Percentiles rank a stretch among this genome's conserved stretches.
These are phyloP conservation scores for Hyalella azteca DNA, from an alignment of 2,888 invertebrate species.

Conservation along the genomic window DNA sequence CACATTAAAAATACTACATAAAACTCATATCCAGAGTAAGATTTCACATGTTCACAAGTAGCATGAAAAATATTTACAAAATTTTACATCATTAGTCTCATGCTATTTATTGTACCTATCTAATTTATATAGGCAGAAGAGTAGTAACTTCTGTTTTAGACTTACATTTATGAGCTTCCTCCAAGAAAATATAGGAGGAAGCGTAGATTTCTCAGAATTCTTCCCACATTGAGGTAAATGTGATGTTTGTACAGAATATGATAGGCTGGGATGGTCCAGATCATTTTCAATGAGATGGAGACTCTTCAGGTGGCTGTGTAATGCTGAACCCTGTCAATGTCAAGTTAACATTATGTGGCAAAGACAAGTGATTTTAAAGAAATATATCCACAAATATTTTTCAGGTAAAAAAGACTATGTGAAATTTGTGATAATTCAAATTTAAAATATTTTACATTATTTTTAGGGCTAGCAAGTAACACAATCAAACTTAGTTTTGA, in stretches of 20 bases:
- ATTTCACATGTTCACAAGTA: too few relatives aligned
- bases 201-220: neutral
- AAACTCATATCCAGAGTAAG: too few relatives aligned
- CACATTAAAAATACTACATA: too few relatives aligned
- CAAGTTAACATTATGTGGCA: neutral
- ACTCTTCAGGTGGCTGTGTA: neutral
- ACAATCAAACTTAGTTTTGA: neutral
- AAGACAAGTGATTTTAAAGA: neutral
- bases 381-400: neutral
- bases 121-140: neutral
- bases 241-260: neutral
- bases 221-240: neutral
- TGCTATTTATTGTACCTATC: neutral
- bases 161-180: neutral
- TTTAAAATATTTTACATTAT: neutral
- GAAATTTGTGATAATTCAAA: neutral
- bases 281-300: neutral
- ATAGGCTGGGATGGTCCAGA: neutral
- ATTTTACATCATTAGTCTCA: too few relatives aligned
- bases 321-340: neutral
- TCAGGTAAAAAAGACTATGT: neutral
- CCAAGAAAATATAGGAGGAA: neutral
- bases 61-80: too few relatives aligned
- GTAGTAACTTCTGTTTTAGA: too few relatives aligned
- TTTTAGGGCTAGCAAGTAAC: neutral